Percentiles rank a stretch among this genome's conserved stretches.
These are phyloP conservation scores for Chlorops oryzae DNA, from an alignment of 1,140 invertebrate genomes.

Conservation along the genomic window DNA sequence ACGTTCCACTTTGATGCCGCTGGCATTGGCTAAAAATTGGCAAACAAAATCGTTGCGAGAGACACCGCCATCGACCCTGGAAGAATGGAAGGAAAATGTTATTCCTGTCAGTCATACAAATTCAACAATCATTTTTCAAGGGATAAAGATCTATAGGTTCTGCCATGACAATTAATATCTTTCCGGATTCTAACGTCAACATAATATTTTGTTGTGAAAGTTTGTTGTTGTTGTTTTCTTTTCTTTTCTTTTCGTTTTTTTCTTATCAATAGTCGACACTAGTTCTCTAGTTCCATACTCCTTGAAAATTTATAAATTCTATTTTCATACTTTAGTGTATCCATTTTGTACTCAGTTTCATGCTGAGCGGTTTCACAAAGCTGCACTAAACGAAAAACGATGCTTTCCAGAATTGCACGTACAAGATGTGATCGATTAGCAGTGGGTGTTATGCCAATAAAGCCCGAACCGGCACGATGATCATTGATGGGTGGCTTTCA, in stretches of 20 bases:
- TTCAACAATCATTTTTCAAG: not conserved
- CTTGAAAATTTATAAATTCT: no score
- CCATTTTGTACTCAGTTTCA: conserved; percentile 59
- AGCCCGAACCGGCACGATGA: conserved; percentile 70
- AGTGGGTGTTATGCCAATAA: conserved; percentile 76
- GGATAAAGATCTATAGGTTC: not conserved
- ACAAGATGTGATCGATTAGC: conserved; percentile 74
- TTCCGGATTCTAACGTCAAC: not conserved
- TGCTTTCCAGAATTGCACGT: conserved; percentile 77
- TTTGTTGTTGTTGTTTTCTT: no score
- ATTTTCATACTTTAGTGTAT: conserved; percentile 58
- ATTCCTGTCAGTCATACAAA: conserved; percentile 5
- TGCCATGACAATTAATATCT: no score
- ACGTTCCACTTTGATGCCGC: conserved; percentile 66
- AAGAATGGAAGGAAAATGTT: conserved; percentile 7
- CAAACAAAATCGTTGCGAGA: conserved; percentile 84
- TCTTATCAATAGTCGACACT: no score
- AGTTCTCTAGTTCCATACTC: no score
- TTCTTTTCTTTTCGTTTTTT: no score
- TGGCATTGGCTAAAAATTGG: conserved; percentile 79
- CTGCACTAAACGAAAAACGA: conserved; percentile 76
- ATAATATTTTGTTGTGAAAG: no score
- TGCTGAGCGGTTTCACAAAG: conserved; percentile 63
- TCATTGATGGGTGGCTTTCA: conserved; percentile 82
- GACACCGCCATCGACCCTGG: conserved; percentile 88